Conservation (phyloP, 2,797 vertebrate species). For the Borostomias antarcticus region DNA sequence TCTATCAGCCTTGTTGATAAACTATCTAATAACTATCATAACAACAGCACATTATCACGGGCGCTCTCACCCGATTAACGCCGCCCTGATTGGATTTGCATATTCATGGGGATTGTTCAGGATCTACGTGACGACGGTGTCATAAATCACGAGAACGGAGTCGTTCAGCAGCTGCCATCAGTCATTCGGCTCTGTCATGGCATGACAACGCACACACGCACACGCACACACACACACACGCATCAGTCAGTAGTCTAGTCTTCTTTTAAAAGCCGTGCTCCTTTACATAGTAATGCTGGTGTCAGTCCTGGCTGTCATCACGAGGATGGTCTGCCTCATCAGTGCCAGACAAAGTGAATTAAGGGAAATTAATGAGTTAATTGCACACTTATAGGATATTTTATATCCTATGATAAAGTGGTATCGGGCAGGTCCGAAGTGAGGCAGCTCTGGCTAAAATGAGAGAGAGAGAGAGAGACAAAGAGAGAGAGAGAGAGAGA, state of each 20-base stretch:
- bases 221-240: slow-evolving; percentile 62
- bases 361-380: slow-evolving; percentile 2
- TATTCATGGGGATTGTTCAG: neutral
- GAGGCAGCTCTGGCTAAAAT: neutral
- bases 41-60: neutral
- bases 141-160: slow-evolving; percentile 71
- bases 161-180: slow-evolving; percentile 69
- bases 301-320: neutral
- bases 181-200: slow-evolving; percentile 78
- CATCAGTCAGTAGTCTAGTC: slow-evolving; percentile 60
- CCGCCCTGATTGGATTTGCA: neutral
- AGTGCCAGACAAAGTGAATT: neutral
- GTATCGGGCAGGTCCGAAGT: slow-evolving; percentile 14
- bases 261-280: neutral
- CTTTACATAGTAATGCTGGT: neutral
- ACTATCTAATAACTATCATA: neutral
- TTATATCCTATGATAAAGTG: slow-evolving; percentile 7
- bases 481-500: no score
- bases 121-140: neutral
- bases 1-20: slow-evolving; percentile 1
- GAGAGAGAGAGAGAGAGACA: no score
- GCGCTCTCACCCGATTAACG: neutral
- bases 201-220: slow-evolving; percentile 66
- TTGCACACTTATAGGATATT: slow-evolving; percentile 16
- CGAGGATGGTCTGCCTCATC: neutral